Percentiles rank a stretch among this genome's conserved stretches.
Evolutionary conservation across 2,113 vertebrate genomes (phyloP).

Genomic region (Zosterops lateralis): DNA sequence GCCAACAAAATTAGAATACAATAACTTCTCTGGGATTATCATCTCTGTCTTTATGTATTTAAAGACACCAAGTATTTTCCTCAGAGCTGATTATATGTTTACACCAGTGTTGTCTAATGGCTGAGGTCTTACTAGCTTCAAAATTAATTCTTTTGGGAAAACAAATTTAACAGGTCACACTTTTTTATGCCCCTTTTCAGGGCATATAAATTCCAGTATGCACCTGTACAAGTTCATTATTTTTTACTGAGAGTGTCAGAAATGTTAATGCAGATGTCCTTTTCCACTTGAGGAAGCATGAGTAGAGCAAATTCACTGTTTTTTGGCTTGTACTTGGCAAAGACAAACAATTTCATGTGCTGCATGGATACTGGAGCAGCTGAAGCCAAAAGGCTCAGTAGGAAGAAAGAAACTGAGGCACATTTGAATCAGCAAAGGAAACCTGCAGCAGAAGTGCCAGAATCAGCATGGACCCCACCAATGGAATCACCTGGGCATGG

Average conservation of each 20-base stretch:
- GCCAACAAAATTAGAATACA: background rate
- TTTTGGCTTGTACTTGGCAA: background rate
- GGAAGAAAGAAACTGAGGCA: background rate
- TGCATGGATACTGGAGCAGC: background rate
- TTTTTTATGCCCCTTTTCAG: background rate
- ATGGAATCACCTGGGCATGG: background rate
- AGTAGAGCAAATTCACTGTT: background rate
- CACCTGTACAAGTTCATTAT: background rate
- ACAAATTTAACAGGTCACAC: background rate
- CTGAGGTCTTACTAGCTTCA: background rate
- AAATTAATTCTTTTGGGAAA: background rate
- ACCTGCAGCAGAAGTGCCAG: background rate
- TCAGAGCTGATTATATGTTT: background rate
- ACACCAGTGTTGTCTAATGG: background rate
- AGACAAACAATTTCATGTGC: background rate
- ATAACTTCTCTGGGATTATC: background rate
- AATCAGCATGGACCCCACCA: background rate
- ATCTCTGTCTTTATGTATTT: background rate
- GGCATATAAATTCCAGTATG: background rate
- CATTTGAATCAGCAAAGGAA: background rate
- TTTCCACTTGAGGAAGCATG: slow-evolving; percentile 1
- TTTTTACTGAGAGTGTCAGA: background rate
- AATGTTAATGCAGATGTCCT: slow-evolving; percentile 6
- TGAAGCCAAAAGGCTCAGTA: background rate
- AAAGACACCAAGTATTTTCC: background rate